Base-by-base conservation (phyloP, 2,888 invertebrate species). In the Drosophila subsilvestris region DNA sequence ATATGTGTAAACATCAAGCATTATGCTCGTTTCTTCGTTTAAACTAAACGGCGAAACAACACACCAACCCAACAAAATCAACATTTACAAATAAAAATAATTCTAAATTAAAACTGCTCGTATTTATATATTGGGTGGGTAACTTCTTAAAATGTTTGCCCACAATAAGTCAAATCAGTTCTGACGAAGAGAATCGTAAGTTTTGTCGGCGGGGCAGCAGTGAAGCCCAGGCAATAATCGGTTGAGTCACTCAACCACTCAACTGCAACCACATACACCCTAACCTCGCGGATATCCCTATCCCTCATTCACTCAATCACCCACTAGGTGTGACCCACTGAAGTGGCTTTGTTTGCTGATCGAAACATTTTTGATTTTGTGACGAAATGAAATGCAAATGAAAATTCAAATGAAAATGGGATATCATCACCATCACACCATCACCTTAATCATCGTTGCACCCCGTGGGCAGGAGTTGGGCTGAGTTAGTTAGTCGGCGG, bases 1-100 rank as follows among this genome's bases (percentile, higher is more conserved):
- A 56, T 55, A 70, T 27, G 37, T 37, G 14, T 27, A 61, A 60
- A 75, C 51, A 32, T 55, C 10, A 43, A 57, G 50, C 17, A 32
- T 32, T 12, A 10, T 12, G 12, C 32, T 5, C 48, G n/a, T n/a
- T n/a, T 65, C 65, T 48, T 47, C 65, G 66, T 65, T 18, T 48
- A 14, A 45, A 27, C 43, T 57, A 60, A 42, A 61, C 42, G 43
- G 55, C 45, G 48, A 51, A 56, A 51, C 58, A 74, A 74, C 61
- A 68, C 61, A n/a, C n/a, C n/a, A n/a, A n/a, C n/a, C n/a, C 74
- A 53, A 44, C 32, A 55, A 58, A 44, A 47, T 71, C 44, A 71
- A 71, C 51, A 18, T 67, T 72, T 61, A 42, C 66, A 75, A 66
- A 66, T 66, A 66, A 66, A 66, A 66, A 66, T 14, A 49, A 44